Percentiles rank a stretch among this genome's conserved stretches.
Evolutionary conservation across 2,888 invertebrate species (phyloP).

Genomic region (Sympetrum striolatum): DNA sequence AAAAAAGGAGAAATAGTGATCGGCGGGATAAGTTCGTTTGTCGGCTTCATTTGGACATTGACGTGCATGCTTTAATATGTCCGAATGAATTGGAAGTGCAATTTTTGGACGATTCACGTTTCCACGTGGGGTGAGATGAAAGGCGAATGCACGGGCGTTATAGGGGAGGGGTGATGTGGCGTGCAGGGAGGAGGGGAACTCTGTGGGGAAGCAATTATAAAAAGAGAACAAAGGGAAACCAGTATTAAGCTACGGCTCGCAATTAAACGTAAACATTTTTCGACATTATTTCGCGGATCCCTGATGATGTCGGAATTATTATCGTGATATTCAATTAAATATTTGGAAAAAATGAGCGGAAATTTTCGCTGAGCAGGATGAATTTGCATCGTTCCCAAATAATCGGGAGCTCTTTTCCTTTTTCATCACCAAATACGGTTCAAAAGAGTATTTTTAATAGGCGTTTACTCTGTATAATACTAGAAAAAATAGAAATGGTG

Average conservation of each 20-base stretch:
- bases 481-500: not conserved
- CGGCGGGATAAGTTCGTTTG: constrained; percentile 32
- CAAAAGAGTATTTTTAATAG: not conserved
- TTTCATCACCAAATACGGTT: not conserved
- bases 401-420: not conserved
- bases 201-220: not conserved
- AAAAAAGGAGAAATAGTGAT: constrained; percentile 8
- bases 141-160: not conserved
- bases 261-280: constrained; percentile 40
- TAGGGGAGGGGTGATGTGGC: not conserved
- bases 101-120: constrained; percentile 27
- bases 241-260: constrained; percentile 19
- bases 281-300: constrained; percentile 11
- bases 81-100: constrained; percentile 40
- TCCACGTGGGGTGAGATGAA: not conserved
- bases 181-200: not conserved
- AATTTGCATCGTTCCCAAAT: not conserved
- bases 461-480: not conserved
- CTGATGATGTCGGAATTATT: constrained; percentile 24
- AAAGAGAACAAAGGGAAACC: constrained; percentile 20
- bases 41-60: constrained; percentile 42
- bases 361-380: not conserved
- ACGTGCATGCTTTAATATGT: constrained; percentile 39
- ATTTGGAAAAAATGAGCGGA: not conserved
- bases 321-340: not conserved